Evolutionary conservation across 1,140 invertebrate species (phyloP), one percentile per base, ranked within the genome.

Genomic region (Trialeurodes vaporariorum): DNA sequence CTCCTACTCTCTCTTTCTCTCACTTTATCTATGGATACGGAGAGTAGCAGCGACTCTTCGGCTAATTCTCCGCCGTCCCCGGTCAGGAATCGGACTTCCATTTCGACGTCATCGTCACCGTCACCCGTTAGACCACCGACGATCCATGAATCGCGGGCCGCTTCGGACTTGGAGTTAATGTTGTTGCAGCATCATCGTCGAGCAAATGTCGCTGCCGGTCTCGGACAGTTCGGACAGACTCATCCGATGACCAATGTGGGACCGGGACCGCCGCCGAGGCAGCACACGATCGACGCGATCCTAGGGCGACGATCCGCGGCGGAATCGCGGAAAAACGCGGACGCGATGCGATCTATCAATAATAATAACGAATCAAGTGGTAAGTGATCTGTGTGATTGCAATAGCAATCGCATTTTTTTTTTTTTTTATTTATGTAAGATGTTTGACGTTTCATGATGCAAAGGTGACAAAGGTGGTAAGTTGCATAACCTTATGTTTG

Each of bases 231-330:
- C 59, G 64, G 65, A 1, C 63, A 61, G 21, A 26, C 59, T 2
- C 23, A 68, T 1, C 27, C 59, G 24, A 63, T 21, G 27, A 24
- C 5, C 64, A 22, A 17, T 21, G 63, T 27, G 13, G 61, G 69
- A 1, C 67, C 49, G n/a, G 69, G 66, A 27, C 65, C 69, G 0
- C 66, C 68, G 12, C 72, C 71, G 21, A 72, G 70, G n/a, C 72
- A 73, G 23, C 72, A 72, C 64, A 72, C 72, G 24, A 73, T 73
- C 9, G 72, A 72, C 26, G 72, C 71, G 22, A 73, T 73, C 27
- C 67, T 73, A 13, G 72, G 72, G 1, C 63, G 66, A 13, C 65
- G 58, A 66, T 65, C 26, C 66, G 49, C 12, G 24, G 40, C 62
- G 64, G 25, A 58, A 59, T 59, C 24, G 2, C 23, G 13, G 22